These are phyloP conservation scores for Nasonia giraulti DNA, from an alignment of 1,140 invertebrate genomes.

Conservation along the genomic window DNA sequence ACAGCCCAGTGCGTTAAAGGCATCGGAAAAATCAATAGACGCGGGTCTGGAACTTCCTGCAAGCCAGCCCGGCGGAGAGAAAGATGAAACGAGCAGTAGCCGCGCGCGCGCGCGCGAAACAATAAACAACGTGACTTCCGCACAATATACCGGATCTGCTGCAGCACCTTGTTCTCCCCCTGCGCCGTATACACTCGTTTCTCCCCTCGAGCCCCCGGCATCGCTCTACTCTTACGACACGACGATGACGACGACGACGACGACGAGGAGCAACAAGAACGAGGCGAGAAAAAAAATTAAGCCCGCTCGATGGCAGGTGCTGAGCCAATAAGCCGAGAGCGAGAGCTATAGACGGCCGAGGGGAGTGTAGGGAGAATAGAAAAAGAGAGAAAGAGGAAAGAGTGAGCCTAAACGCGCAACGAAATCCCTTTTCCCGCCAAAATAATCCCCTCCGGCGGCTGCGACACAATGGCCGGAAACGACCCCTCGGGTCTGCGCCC, in stretches of 20 bases:
- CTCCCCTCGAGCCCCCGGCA: not conserved
- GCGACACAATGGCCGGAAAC: conserved; percentile 67
- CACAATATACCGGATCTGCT: conserved; percentile 8
- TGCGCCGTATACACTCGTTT: not conserved
- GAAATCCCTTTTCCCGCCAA: conserved; percentile 63
- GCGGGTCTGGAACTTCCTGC: not conserved
- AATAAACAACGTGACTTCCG: conserved; percentile 45
- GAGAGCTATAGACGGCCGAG: not conserved
- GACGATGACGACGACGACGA: not conserved
- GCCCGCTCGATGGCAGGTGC: conserved; percentile 59
- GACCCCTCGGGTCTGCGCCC: conserved; percentile 62
- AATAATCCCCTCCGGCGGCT: conserved; percentile 65
- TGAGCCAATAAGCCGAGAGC: conserved; percentile 57
- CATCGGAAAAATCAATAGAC: not conserved
- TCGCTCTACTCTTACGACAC: not conserved
- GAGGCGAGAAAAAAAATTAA: conserved; percentile 54
- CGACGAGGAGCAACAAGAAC: conserved; percentile 4
- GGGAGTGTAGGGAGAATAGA: conserved; percentile 20
- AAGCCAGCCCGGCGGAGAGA: not conserved
- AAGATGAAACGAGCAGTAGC: conserved; percentile 5
- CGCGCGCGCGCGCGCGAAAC: not conserved
- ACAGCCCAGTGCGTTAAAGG: not conserved
- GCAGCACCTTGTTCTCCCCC: not conserved
- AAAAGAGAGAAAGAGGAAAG: conserved; percentile 25
- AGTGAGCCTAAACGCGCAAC: conserved; percentile 34